Base-by-base conservation (phyloP, 2,888 invertebrate genomes). In the Nymphalis c-album region DNA sequence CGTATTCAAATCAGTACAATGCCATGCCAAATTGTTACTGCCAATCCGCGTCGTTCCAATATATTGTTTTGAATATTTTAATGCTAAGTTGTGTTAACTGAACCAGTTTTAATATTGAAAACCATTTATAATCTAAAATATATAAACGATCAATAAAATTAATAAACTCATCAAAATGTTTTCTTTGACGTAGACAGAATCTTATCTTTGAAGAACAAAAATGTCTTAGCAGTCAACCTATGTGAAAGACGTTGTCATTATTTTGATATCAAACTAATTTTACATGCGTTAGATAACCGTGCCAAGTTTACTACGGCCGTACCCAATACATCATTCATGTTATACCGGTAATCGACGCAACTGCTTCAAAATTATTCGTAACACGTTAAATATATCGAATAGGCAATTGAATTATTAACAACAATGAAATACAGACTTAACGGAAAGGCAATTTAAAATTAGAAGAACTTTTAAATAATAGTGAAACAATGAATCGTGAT, bases 401-500 rank as follows among this genome's bases (percentile, higher is more conserved):
- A 67, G 65, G 62, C 65, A 65, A 61, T 61, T 61, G 63, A 68
- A 71, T 63, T 22, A 67, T 64, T 26, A 53, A 17, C 47, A 65
- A 71, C 59, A 73, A 75, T 77, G 77, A 75, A 74, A 69, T 74
- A 67, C 65, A 61, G 64, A 31, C 58, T 51, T 60, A 71, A 71
- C 72, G 69, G 50, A 70, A 75, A 72, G 68, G 60, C 45, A 69
- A 73, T 73, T 71, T 64, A 58, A 69, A 72, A 71, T 70, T 60
- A 51, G 7, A 55, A 55, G 17, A 73, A 73, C 60, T 66, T 71
- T 64, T 6, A 73, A 62, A 35, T 31, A 48, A 62, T 67, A 65
- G 63, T 73, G 59, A 57, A 69, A 85, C 80, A 82, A 92, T 92
- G 91, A 86, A 80, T 60, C 88, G 91, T 66, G 87, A 92, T 73